phyloP scores from a whole-genome alignment of 2,113 vertebrate genomes.

The Mobula birostris region DNA sequence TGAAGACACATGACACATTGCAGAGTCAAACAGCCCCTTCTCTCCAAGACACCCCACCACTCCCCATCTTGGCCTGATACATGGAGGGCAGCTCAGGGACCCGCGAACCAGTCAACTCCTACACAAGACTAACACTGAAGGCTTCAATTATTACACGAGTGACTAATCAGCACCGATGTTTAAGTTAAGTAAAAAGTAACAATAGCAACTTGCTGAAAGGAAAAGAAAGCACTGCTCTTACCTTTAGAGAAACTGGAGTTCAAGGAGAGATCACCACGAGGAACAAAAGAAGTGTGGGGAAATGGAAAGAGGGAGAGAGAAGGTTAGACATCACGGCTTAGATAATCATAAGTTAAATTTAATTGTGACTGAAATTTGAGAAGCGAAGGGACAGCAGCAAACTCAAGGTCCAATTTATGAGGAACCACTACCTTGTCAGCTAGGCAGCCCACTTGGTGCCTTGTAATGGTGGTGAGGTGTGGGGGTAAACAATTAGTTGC shows the following conservation, averaged over 20 bases:
- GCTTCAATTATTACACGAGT: background rate
- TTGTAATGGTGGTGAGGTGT: background rate
- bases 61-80: too few relatives aligned
- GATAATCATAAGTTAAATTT: too few relatives aligned
- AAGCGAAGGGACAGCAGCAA: background rate
- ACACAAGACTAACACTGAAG: background rate
- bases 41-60: background rate
- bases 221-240: background rate
- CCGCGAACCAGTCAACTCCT: background rate
- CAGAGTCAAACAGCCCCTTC: background rate
- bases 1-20: background rate
- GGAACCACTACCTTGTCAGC: background rate
- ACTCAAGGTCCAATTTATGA: background rate
- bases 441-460: background rate
- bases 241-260: conserved; percentile 21
- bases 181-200: background rate
- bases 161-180: background rate
- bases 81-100: background rate
- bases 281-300: background rate
- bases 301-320: background rate
- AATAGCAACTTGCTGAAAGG: background rate
- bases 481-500: background rate
- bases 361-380: background rate
- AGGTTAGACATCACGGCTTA: background rate
- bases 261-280: background rate